A percentile compares a stretch with the other conserved stretches of the same genome.
Conservation (phyloP, 2,888 invertebrate genomes). For the Agriotes lineatus region DNA sequence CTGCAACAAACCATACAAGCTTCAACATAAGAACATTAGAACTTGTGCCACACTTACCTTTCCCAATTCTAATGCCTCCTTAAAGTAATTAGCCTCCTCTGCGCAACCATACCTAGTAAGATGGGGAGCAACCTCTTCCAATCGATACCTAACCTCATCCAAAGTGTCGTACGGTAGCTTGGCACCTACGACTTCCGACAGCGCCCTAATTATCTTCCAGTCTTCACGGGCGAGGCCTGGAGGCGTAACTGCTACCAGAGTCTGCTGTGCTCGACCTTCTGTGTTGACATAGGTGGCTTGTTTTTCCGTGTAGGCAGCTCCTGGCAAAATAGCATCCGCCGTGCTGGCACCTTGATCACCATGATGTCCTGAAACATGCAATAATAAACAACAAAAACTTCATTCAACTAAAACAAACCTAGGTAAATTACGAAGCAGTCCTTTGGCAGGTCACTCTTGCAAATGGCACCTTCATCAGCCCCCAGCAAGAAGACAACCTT, state of each 20-base stretch:
- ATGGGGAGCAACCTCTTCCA: constrained; percentile 91
- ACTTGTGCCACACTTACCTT: constrained; percentile 64
- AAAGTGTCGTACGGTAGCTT: constrained; percentile 85
- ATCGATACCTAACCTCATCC: constrained; percentile 83
- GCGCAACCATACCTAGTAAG: constrained; percentile 86
- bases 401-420: constrained; percentile 67
- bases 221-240: constrained; percentile 95
- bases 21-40: not conserved
- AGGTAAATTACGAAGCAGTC: constrained; percentile 92
- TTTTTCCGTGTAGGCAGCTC: constrained; percentile 99
- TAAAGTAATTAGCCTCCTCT: constrained; percentile 87
- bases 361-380: constrained; percentile 82
- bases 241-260: constrained; percentile 86
- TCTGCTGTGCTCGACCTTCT: constrained; percentile 96
- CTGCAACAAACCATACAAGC: constrained; percentile 1
- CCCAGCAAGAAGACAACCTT: constrained; percentile 91
- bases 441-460: constrained; percentile 81
- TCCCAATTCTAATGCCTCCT: constrained; percentile 82
- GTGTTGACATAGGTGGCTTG: constrained; percentile 97
- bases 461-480: constrained; percentile 89
- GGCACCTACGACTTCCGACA: constrained; percentile 86
- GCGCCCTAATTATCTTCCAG: constrained; percentile 98
- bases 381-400: not conserved
- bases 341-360: constrained; percentile 94
- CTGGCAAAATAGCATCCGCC: constrained; percentile 94